Evolutionary conservation across 2,113 vertebrate species (phyloP).

Genomic region (Sphaerodactylus townsendi): DNA sequence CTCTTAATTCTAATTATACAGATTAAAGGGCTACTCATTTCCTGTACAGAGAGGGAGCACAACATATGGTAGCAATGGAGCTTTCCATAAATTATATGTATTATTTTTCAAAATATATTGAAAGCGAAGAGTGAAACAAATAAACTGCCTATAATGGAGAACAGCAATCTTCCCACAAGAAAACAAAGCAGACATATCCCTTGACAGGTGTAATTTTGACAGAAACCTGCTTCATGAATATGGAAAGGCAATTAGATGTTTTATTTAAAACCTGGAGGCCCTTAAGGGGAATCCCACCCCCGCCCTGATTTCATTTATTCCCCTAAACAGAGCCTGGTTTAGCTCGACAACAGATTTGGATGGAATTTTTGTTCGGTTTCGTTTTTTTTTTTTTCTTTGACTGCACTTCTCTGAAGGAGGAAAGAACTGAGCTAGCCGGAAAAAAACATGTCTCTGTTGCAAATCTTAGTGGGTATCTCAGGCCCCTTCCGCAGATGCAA

Average conservation of each 20-base stretch:
- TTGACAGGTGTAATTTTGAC: slow-evolving; percentile 15
- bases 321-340: neutral
- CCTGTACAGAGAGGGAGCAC: neutral
- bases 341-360: neutral
- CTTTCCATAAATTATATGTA: slow-evolving; percentile 33
- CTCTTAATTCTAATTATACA: slow-evolving; percentile 33
- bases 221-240: rapidly evolving
- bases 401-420: neutral
- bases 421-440: neutral
- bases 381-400: neutral
- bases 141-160: slow-evolving; percentile 1
- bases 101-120: neutral
- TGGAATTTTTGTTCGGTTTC: too few relatives aligned
- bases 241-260: slow-evolving; percentile 11
- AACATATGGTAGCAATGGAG: slow-evolving; percentile 7
- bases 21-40: slow-evolving; percentile 42
- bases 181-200: slow-evolving; percentile 8
- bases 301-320: slow-evolving; percentile 9
- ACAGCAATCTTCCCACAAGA: slow-evolving; percentile 33
- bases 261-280: neutral
- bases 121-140: neutral
- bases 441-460: too few relatives aligned
- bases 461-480: too few relatives aligned
- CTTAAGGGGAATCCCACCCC: slow-evolving; percentile 2
- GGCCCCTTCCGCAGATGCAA: too few relatives aligned